phyloP scores from a whole-genome alignment of 2,113 vertebrate genomes.

The Chionomys nivalis region DNA sequence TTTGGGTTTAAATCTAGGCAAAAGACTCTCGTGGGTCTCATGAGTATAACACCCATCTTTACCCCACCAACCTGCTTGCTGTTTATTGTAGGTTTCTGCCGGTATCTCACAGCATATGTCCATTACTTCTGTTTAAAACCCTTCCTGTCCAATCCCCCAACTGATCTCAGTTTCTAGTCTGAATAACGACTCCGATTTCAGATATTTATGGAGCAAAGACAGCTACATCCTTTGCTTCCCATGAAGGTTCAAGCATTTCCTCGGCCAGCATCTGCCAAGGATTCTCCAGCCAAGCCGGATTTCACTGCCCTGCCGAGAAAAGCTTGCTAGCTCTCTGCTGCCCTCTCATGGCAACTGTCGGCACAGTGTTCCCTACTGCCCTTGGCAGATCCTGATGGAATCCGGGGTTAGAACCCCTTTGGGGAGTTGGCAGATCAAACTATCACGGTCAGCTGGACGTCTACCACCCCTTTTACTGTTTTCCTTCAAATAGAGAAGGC shows the following conservation, averaged over 20 bases:
- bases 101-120: neutral
- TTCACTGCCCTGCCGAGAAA: neutral
- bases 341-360: constrained; percentile 55
- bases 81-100: neutral
- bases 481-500: neutral
- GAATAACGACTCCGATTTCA: constrained; percentile 40
- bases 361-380: neutral
- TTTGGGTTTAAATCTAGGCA: neutral
- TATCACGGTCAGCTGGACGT: neutral
- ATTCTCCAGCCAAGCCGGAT: neutral
- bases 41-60: neutral
- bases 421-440: neutral
- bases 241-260: constrained; percentile 41
- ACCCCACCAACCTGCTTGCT: neutral
- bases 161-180: constrained; percentile 49
- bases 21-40: neutral
- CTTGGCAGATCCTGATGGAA: neutral
- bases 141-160: constrained; percentile 1
- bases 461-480: neutral
- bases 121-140: constrained; percentile 46
- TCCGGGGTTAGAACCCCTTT: neutral
- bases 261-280: neutral
- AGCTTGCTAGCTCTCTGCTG: constrained; percentile 72
- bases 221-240: neutral
- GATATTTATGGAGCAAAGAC: constrained; percentile 54